Evolutionary conservation across 2,797 vertebrate species (phyloP).

Genomic region (Sebastes iracundus): DNA sequence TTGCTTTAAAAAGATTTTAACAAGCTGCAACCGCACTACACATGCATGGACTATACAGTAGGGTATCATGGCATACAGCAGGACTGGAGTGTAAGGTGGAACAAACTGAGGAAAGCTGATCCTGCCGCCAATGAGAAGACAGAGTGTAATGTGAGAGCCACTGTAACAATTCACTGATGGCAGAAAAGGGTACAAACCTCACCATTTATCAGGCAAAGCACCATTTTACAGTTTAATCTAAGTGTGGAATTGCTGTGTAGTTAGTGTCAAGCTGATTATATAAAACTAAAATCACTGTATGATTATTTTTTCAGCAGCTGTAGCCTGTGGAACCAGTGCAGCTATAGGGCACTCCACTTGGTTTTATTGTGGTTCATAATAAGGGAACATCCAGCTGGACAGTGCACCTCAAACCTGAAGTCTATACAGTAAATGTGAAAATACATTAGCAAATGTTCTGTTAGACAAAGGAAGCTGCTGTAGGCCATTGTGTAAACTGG

Average conservation of each 20-base stretch:
- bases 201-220: background rate
- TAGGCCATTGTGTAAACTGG: background rate
- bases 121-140: conserved; percentile 11
- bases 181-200: background rate
- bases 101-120: conserved; percentile 35
- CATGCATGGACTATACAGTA: background rate
- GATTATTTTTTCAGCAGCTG: background rate
- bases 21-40: conserved; percentile 8
- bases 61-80: background rate
- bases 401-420: background rate
- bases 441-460: background rate
- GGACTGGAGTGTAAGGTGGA: background rate
- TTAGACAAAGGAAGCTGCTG: background rate
- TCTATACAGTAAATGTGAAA: background rate
- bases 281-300: background rate
- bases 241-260: background rate
- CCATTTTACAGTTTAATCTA: background rate
- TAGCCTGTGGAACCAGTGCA: conserved; percentile 9
- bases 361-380: conserved; percentile 26
- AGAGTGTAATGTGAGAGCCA: conserved; percentile 37
- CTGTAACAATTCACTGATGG: conserved; percentile 2
- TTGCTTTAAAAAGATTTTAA: background rate
- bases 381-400: conserved; percentile 8
- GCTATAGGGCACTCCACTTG: background rate
- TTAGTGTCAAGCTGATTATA: background rate